phyloP scores from a whole-genome alignment of 2,797 vertebrate genomes.

The Eulemur coronatus region DNA sequence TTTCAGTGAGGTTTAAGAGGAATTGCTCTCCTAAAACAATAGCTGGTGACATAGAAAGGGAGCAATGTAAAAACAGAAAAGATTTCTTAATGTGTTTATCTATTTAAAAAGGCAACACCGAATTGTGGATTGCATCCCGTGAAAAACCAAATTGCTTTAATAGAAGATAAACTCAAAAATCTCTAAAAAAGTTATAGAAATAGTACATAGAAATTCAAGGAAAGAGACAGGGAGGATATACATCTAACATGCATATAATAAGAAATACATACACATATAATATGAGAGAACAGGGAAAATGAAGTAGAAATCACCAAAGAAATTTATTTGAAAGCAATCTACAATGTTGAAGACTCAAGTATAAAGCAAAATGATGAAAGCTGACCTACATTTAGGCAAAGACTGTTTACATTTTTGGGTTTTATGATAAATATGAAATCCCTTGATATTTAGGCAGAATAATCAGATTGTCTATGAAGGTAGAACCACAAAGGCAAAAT shows the following conservation, averaged over 20 bases:
- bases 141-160: constrained; percentile 21
- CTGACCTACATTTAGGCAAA: constrained; percentile 13
- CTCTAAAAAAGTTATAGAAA: not conserved
- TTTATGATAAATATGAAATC: constrained; percentile 12
- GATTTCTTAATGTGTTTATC: not conserved
- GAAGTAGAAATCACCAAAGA: not conserved
- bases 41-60: not conserved
- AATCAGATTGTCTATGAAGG: not conserved
- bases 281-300: not conserved
- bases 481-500: not conserved
- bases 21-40: not conserved
- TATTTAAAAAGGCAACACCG: not conserved
- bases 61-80: not conserved
- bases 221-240: not conserved
- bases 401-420: not conserved
- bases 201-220: not conserved
- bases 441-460: not conserved
- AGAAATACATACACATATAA: not conserved
- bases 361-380: constrained; percentile 21
- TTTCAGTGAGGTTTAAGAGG: not conserved
- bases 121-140: not conserved
- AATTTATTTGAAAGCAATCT: not conserved
- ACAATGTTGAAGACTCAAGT: not conserved
- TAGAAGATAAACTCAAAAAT: not conserved
- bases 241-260: not conserved